Evolutionary conservation across 2,113 vertebrate genomes (phyloP).

Genomic region (Patagioenas fasciata): DNA sequence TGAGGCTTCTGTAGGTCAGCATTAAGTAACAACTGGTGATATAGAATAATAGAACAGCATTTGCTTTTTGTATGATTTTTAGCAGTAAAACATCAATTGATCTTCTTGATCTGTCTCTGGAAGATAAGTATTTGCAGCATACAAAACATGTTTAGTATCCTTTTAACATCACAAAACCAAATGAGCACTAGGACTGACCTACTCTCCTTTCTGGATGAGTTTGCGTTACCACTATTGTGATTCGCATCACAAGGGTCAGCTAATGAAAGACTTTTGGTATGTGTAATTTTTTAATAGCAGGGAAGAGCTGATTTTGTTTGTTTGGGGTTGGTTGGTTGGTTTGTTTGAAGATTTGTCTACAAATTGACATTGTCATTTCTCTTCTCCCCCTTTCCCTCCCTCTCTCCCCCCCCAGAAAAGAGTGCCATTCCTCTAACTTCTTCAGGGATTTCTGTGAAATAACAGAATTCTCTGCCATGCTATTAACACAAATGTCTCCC

Average conservation of each 20-base stretch:
- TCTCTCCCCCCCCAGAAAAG: background rate
- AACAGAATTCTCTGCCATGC: background rate
- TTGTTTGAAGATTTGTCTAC: background rate
- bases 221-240: background rate
- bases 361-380: background rate
- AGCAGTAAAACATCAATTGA: background rate
- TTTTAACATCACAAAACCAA: background rate
- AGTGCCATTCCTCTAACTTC: background rate
- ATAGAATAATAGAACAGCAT: background rate
- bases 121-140: background rate
- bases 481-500: background rate
- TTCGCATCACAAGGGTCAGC: background rate
- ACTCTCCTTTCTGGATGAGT: background rate
- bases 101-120: background rate
- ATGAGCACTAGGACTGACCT: background rate
- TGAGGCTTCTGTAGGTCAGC: background rate
- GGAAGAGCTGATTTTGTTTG: background rate
- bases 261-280: background rate
- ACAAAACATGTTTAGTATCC: background rate
- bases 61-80: background rate
- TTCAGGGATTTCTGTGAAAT: background rate
- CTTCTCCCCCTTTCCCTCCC: background rate
- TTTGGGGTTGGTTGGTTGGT: background rate
- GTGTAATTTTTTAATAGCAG: background rate
- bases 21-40: rapidly evolving